These are phyloP conservation scores for Trichopria drosophilae DNA, from an alignment of 2,888 invertebrate genomes.

Conservation along the genomic window DNA sequence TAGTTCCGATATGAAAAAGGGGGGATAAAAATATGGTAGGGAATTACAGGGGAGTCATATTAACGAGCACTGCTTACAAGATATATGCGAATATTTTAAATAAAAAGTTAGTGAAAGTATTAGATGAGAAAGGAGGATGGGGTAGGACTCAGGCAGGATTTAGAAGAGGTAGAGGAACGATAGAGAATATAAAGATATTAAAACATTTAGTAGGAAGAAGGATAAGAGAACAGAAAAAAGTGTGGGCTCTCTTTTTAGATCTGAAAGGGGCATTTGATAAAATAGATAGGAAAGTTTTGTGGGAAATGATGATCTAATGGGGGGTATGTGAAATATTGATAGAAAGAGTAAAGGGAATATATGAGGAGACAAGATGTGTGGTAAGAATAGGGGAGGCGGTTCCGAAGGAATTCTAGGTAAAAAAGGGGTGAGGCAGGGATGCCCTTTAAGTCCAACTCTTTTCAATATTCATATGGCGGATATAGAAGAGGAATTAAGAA, in stretches of 20 bases:
- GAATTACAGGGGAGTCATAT: slow-evolving; percentile 32
- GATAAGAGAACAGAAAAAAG: slow-evolving; percentile 15
- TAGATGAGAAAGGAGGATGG: slow-evolving; percentile 14
- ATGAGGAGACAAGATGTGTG: slow-evolving; percentile 8
- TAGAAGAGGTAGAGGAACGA: slow-evolving; percentile 27
- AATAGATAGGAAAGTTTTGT: slow-evolving; percentile 29
- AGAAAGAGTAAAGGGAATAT: slow-evolving; percentile 22
- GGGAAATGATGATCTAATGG: slow-evolving; percentile 25
- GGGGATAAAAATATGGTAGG: slow-evolving; percentile 13
- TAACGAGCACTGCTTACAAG: slow-evolving; percentile 26
- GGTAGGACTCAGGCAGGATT: slow-evolving; percentile 29
- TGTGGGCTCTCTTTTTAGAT: slow-evolving; percentile 28
- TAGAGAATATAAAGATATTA: slow-evolving; percentile 27
- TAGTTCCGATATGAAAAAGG: slow-evolving; percentile 27
- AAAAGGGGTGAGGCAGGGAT: slow-evolving; percentile 34
- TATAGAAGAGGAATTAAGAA: slow-evolving; percentile 10
- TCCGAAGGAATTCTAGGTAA: slow-evolving; percentile 25
- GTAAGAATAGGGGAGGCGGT: slow-evolving; percentile 16
- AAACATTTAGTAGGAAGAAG: slow-evolving; percentile 20
- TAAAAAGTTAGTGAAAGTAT: too few species aligned
- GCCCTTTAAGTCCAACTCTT: slow-evolving; percentile 31
- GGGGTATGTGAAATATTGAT: slow-evolving; percentile 7
- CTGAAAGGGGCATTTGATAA: slow-evolving; percentile 35
- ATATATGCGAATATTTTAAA: slow-evolving; percentile 24
- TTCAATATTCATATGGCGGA: slow-evolving; percentile 29